phyloP scores from a whole-genome alignment of 1,140 invertebrate species.

The Chrysomallon squamiferum region DNA sequence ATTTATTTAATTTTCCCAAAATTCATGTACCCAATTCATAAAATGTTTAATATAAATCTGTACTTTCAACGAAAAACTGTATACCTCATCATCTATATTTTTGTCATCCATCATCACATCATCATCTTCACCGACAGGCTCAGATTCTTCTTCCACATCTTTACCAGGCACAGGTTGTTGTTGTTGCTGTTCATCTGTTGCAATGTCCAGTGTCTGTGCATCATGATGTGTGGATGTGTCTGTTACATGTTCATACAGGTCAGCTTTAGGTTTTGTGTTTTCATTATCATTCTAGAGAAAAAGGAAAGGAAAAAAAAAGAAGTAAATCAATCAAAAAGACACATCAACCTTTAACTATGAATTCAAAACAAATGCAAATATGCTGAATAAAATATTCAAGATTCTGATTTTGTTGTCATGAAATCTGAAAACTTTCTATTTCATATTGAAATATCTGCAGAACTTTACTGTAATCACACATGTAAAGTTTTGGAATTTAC shows the following conservation, averaged over 20 bases:
- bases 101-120: constrained; percentile 50
- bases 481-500: too few species aligned
- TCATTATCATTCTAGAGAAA: constrained; percentile 7
- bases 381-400: too few species aligned
- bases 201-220: constrained; percentile 69
- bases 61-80: too few species aligned
- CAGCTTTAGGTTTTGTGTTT: constrained; percentile 57
- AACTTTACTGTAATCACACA: too few species aligned
- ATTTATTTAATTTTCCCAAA: too few species aligned
- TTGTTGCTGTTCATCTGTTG: constrained; percentile 79
- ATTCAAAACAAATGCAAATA: too few species aligned
- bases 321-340: background rate
- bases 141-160: constrained; percentile 40
- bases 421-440: too few species aligned
- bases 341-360: background rate
- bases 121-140: constrained; percentile 28
- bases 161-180: constrained; percentile 72
- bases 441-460: too few species aligned
- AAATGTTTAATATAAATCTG: too few species aligned
- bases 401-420: too few species aligned
- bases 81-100: constrained; percentile 34
- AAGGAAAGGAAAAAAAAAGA: background rate
- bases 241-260: constrained; percentile 86
- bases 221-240: constrained; percentile 73
- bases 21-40: too few species aligned